Conservation (phyloP, 2,888 invertebrate species). For the Dasysyrphus tricinctus region DNA sequence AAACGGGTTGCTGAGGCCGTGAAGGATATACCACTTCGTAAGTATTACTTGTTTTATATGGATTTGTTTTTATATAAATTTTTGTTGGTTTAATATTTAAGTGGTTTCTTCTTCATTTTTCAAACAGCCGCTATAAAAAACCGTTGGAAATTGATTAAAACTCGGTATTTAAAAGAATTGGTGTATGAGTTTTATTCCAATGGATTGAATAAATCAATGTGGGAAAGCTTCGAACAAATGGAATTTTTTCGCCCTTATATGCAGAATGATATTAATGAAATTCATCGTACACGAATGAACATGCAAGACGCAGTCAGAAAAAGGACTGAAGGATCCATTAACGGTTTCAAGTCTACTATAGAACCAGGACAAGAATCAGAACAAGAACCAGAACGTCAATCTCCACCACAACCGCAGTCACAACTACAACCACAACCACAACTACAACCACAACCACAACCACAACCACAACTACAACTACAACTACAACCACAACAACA, state of each 20-base stretch:
- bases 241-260: conserved; percentile 33
- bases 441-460: too few species aligned
- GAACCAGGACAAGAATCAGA: too few species aligned
- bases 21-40: not conserved
- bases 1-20: not conserved
- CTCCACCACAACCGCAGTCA: too few species aligned
- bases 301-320: not conserved
- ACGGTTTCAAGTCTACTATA: not conserved
- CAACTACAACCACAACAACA: too few species aligned
- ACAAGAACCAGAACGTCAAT: too few species aligned
- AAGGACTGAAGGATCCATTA: not conserved
- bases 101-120: not conserved
- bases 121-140: not conserved
- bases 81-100: not conserved
- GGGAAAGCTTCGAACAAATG: conserved; percentile 47
- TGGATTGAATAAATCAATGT: not conserved
- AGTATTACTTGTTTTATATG: not conserved
- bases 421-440: too few species aligned
- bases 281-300: not conserved
- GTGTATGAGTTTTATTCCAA: conserved; percentile 2
- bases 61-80: not conserved
- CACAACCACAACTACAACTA: too few species aligned
- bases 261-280: conserved; percentile 18
- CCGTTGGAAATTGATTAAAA: conserved; percentile 35
- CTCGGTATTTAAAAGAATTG: conserved; percentile 44